These are phyloP conservation scores for Oryzias dopingdopingensis DNA, from an alignment of 2,797 vertebrate species.

Conservation along the genomic window DNA sequence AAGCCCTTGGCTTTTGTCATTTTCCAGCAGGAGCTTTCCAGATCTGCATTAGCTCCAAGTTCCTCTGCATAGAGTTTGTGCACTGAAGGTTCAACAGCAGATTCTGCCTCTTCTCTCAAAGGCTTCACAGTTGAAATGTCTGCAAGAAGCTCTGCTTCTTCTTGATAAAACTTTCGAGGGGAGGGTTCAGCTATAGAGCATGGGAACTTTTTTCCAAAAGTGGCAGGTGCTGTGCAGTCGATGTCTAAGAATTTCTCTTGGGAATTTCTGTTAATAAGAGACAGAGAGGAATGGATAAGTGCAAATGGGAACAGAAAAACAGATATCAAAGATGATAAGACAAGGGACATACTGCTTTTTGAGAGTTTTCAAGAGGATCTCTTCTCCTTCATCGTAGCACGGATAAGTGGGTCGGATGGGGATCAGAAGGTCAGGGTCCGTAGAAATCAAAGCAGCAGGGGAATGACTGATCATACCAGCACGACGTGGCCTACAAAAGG, in stretches of 20 bases:
- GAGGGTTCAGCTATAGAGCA: slow-evolving; percentile 61
- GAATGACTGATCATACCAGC: slow-evolving; percentile 78
- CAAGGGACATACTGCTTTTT: slow-evolving; percentile 84
- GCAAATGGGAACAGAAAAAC: slow-evolving; percentile 9
- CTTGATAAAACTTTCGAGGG: slow-evolving; percentile 54
- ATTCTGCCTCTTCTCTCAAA: slow-evolving; percentile 59
- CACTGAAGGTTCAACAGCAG: slow-evolving; percentile 70
- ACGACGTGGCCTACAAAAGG: slow-evolving; percentile 84
- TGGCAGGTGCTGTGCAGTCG: slow-evolving; percentile 81
- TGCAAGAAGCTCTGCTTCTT: slow-evolving; percentile 58
- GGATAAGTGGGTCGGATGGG: slow-evolving; percentile 86
- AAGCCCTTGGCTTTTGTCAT: slow-evolving; percentile 48
- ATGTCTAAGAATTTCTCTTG: slow-evolving; percentile 86
- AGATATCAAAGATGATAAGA: not conserved
- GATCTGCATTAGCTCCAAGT: slow-evolving; percentile 48
- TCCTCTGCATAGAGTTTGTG: slow-evolving; percentile 82
- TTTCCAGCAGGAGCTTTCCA: slow-evolving; percentile 41
- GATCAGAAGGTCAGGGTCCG: slow-evolving; percentile 92
- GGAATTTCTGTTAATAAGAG: slow-evolving; percentile 80
- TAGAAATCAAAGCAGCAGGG: slow-evolving; percentile 76
- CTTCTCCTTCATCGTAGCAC: slow-evolving; percentile 87
- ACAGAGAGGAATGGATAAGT: slow-evolving; percentile 14
- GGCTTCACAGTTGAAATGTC: slow-evolving; percentile 53
- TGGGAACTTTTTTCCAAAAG: slow-evolving; percentile 82
- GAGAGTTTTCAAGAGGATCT: slow-evolving; percentile 83